A percentile compares a stretch with the other conserved stretches of the same genome.
Conservation (phyloP, 2,797 vertebrate genomes). For the Oryzias sinensis region DNA sequence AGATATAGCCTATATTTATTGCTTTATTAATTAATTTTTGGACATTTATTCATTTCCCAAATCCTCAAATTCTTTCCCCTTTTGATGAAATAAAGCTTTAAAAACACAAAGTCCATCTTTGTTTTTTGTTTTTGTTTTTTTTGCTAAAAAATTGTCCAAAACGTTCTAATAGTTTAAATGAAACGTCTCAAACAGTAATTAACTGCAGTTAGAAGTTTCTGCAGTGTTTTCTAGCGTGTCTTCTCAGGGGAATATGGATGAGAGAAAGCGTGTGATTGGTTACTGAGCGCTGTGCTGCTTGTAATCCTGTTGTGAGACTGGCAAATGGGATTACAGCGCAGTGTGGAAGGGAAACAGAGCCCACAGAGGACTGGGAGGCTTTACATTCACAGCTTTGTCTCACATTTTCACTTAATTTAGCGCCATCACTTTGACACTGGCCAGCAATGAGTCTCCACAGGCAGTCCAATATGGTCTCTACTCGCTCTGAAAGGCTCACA, state of each 20-base stretch:
- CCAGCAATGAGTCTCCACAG: conserved; percentile 21
- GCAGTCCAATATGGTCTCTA: conserved; percentile 12
- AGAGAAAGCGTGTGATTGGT: conserved; percentile 65
- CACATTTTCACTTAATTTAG: conserved; percentile 58
- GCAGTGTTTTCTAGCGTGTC: conserved; percentile 22
- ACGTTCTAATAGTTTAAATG: conserved; percentile 3
- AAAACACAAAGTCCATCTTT: background rate
- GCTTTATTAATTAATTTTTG: too few relatives aligned
- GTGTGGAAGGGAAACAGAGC: conserved; percentile 63
- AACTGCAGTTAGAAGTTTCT: conserved; percentile 14
- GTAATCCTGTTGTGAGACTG: conserved; percentile 77
- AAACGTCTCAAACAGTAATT: conserved; percentile 27
- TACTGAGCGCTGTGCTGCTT: conserved; percentile 57
- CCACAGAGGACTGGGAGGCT: conserved; percentile 41
- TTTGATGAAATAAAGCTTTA: too few relatives aligned
- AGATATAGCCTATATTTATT: too few relatives aligned
- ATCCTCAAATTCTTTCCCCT: too few relatives aligned
- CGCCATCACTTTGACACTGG: conserved; percentile 33
- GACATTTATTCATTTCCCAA: too few relatives aligned
- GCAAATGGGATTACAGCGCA: conserved; percentile 77
- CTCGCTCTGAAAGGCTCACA: conserved; percentile 7
- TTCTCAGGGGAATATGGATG: conserved; percentile 59
- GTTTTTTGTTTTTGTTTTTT: too few relatives aligned
- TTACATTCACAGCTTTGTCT: conserved; percentile 51
- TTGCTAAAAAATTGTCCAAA: background rate